These are phyloP conservation scores for Pasiphila rectangulata DNA, from an alignment of 2,888 invertebrate species.

Conservation along the genomic window DNA sequence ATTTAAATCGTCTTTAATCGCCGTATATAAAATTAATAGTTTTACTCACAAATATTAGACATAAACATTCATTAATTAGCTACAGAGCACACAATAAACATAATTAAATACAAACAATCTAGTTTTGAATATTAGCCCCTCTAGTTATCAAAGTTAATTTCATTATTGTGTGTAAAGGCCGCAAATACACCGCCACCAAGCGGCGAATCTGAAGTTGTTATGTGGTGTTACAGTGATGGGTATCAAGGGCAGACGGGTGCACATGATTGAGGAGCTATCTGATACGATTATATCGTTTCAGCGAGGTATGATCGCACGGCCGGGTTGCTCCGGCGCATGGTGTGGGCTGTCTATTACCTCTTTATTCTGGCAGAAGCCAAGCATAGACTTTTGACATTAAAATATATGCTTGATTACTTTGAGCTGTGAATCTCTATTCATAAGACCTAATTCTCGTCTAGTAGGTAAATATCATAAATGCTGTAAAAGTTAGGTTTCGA, in stretches of 20 bases:
- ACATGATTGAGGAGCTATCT: constrained; percentile 99
- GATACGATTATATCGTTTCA: constrained; percentile 99
- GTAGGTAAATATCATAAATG: too few relatives aligned
- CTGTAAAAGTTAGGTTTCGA: too few relatives aligned
- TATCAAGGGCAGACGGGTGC: constrained; percentile 98
- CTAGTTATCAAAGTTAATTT: too few relatives aligned
- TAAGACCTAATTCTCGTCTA: too few relatives aligned
- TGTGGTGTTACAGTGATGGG: constrained; percentile 94
- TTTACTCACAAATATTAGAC: too few relatives aligned
- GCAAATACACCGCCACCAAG: constrained; percentile 10
- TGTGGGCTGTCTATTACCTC: constrained; percentile 52
- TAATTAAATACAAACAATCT: too few relatives aligned
- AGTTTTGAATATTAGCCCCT: too few relatives aligned
- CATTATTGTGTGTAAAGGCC: constrained; percentile 11
- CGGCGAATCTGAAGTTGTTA: constrained; percentile 57
- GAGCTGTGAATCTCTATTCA: too few relatives aligned
- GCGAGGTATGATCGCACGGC: constrained; percentile 90
- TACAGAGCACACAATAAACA: too few relatives aligned
- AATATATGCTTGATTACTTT: neutral
- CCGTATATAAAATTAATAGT: too few relatives aligned
- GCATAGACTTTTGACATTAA: neutral
- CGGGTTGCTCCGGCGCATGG: constrained; percentile 65
- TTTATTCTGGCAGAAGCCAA: constrained; percentile 14
- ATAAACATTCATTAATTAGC: too few relatives aligned
- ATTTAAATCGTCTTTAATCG: too few relatives aligned